Percentiles rank a stretch among this genome's conserved stretches.
phyloP scores from a whole-genome alignment of 2,888 invertebrate species.

The Archips xylosteana region DNA sequence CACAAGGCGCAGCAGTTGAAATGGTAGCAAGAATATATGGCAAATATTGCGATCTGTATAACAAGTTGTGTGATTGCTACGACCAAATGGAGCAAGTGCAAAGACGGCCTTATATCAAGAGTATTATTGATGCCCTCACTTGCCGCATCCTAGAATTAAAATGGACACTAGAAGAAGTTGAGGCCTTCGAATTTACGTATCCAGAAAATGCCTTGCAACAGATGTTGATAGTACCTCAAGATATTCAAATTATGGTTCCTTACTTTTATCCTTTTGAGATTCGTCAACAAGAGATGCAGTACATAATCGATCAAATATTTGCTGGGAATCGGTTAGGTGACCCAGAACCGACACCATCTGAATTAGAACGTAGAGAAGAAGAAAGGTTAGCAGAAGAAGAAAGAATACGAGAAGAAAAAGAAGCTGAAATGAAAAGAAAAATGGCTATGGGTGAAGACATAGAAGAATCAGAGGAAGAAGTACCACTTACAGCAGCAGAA shows the following conservation, averaged over 20 bases:
- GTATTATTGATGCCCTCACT: conserved; percentile 85
- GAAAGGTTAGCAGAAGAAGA: conserved; percentile 62
- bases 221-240: conserved; percentile 88
- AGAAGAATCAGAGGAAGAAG: conserved; percentile 52
- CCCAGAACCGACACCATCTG: conserved; percentile 68
- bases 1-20: conserved; percentile 78
- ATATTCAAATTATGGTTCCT: conserved; percentile 87
- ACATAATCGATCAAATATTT: conserved; percentile 75
- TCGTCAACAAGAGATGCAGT: conserved; percentile 74
- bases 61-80: conserved; percentile 85
- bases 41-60: conserved; percentile 82
- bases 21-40: conserved; percentile 80
- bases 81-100: conserved; percentile 88
- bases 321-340: conserved; percentile 74
- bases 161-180: conserved; percentile 82
- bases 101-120: conserved; percentile 83
- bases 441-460: conserved; percentile 65
- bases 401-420: conserved; percentile 60
- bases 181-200: conserved; percentile 88
- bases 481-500: conserved; percentile 62
- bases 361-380: conserved; percentile 64
- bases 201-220: conserved; percentile 90
- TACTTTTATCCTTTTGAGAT: conserved; percentile 87
- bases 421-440: conserved; percentile 63
- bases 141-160: conserved; percentile 87